phyloP scores from a whole-genome alignment of 1,140 invertebrate species.

The Monochamus saltuarius region DNA sequence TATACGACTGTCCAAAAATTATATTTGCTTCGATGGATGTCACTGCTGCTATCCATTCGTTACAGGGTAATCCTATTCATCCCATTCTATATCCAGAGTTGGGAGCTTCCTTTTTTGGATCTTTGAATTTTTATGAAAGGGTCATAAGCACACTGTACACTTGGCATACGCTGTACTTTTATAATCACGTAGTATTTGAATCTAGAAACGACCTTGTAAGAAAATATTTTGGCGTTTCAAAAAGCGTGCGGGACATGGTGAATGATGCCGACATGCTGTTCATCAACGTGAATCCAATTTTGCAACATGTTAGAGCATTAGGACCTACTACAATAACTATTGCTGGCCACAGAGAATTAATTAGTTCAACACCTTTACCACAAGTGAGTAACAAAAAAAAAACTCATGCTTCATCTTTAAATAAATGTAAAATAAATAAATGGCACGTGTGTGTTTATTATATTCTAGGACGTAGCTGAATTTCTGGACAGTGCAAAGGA shows the following conservation, averaged over 20 bases:
- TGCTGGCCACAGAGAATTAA: no score
- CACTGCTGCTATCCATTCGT: conserved; percentile 26
- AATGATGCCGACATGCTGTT: conserved; percentile 56
- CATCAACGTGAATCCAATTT: conserved; percentile 52
- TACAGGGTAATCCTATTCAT: conserved; percentile 50
- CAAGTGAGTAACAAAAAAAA: no score
- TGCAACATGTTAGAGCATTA: conserved; percentile 52
- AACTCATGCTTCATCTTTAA: no score
- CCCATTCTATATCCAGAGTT: conserved; percentile 51
- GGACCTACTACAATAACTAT: no score
- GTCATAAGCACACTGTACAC: conserved; percentile 4
- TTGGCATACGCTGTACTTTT: background rate
- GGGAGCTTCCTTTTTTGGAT: background rate
- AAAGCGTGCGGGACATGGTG: conserved; percentile 51
- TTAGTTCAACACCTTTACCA: no score
- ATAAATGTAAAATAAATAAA: no score
- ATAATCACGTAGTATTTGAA: conserved; percentile 2
- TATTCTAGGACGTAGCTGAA: conserved; percentile 50
- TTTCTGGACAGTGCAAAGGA: conserved; percentile 53
- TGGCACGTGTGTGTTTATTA: no score
- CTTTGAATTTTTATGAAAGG: conserved; percentile 12
- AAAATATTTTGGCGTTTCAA: conserved; percentile 51
- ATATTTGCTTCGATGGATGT: conserved; percentile 36
- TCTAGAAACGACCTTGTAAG: conserved; percentile 41
- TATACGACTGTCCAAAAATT: conserved; percentile 46